Conservation (phyloP, 1,140 invertebrate genomes). For the Saccostrea echinata region DNA sequence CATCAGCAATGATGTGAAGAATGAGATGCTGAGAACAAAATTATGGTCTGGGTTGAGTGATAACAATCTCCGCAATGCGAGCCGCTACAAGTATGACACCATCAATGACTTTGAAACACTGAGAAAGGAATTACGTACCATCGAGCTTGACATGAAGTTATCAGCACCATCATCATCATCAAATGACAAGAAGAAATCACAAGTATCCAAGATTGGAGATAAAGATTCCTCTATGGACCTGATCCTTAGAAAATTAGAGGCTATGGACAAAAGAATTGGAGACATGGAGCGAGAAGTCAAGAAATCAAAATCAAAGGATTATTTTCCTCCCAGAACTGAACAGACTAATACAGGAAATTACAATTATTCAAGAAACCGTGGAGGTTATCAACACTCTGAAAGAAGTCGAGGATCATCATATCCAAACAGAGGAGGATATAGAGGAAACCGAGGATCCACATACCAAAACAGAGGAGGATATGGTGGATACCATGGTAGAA, state of each 20-base stretch:
- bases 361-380: too few species aligned
- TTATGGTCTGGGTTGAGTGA: constrained; percentile 28
- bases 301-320: too few species aligned
- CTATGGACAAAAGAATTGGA: too few species aligned
- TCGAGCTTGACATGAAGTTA: background rate
- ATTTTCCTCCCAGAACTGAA: too few species aligned
- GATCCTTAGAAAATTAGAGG: background rate
- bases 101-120: constrained; percentile 30
- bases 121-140: background rate
- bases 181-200: background rate
- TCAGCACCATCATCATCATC: background rate
- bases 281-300: too few species aligned
- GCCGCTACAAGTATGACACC: constrained; percentile 42
- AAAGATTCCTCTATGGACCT: background rate
- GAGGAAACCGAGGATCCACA: background rate
- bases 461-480: background rate
- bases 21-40: constrained; percentile 38
- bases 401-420: background rate
- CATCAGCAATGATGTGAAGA: background rate
- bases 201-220: background rate
- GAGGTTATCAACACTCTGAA: too few species aligned
- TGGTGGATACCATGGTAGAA: background rate
- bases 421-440: background rate
- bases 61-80: constrained; percentile 5
- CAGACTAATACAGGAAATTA: too few species aligned